phyloP scores from a whole-genome alignment of 2,797 vertebrate species.

The Mustela erminea region DNA sequence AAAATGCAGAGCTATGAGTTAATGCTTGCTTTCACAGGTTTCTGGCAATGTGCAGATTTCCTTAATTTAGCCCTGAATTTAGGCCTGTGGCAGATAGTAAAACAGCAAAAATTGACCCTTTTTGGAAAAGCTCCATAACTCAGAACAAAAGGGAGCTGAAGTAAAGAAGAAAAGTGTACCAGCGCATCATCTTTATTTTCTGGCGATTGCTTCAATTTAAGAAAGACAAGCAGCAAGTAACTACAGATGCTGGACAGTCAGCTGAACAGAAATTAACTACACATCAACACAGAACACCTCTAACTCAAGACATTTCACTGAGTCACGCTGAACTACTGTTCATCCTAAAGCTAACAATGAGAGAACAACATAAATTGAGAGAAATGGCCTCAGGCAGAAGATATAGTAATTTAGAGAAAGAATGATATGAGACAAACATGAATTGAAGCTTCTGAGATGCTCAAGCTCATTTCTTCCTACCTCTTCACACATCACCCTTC shows the following conservation, averaged over 20 bases:
- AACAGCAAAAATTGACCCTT: background rate
- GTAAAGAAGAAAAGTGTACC: background rate
- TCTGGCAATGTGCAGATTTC: background rate
- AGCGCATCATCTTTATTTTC: constrained; percentile 31
- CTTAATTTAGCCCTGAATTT: background rate
- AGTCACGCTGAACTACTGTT: background rate
- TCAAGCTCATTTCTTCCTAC: background rate
- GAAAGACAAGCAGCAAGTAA: background rate
- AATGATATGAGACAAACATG: constrained; percentile 2
- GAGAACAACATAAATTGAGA: background rate
- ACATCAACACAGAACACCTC: background rate
- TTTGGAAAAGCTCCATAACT: background rate
- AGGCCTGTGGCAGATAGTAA: background rate
- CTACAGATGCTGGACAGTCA: background rate
- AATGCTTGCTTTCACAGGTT: background rate
- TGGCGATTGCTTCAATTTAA: background rate
- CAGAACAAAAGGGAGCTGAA: background rate
- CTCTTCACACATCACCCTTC: background rate
- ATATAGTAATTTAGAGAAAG: background rate
- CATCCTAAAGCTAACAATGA: background rate
- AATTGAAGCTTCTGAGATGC: background rate
- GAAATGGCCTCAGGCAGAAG: background rate
- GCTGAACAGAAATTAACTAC: background rate
- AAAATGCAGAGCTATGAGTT: background rate
- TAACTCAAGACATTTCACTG: background rate